Percentiles rank a stretch among this genome's conserved stretches.
phyloP scores from a whole-genome alignment of 2,113 vertebrate species.

The Lophochroa leadbeateri region DNA sequence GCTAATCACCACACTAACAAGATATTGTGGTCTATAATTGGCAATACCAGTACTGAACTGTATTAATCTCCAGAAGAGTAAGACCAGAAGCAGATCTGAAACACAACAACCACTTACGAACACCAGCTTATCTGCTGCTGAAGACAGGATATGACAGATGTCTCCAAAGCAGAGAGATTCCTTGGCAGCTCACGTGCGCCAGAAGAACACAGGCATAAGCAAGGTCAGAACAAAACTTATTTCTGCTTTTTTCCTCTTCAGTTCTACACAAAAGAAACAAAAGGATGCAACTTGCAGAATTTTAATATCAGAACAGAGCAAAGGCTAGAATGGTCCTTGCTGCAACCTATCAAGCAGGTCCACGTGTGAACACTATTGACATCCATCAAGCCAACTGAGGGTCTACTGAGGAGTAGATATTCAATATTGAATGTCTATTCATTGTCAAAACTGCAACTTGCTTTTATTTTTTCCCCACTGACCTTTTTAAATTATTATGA shows the following conservation, averaged over 20 bases:
- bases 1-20: not conserved
- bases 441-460: not conserved
- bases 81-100: not conserved
- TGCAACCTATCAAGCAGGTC: not conserved
- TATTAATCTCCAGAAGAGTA: not conserved
- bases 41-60: not conserved
- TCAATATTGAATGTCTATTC: not conserved
- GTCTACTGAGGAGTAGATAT: not conserved
- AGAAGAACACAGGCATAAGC: not conserved
- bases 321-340: not conserved
- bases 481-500: not conserved
- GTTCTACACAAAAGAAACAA: not conserved
- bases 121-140: not conserved
- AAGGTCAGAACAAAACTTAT: not conserved
- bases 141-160: not conserved
- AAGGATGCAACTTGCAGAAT: not conserved
- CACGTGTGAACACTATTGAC: rapidly evolving
- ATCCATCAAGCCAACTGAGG: not conserved
- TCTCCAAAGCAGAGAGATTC: not conserved
- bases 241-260: not conserved
- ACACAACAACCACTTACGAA: not conserved
- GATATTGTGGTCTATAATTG: not conserved
- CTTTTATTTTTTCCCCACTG: not conserved
- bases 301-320: not conserved
- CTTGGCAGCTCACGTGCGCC: rapidly evolving